Conservation (phyloP, 2,888 invertebrate species). For the Tinea trinotella region DNA sequence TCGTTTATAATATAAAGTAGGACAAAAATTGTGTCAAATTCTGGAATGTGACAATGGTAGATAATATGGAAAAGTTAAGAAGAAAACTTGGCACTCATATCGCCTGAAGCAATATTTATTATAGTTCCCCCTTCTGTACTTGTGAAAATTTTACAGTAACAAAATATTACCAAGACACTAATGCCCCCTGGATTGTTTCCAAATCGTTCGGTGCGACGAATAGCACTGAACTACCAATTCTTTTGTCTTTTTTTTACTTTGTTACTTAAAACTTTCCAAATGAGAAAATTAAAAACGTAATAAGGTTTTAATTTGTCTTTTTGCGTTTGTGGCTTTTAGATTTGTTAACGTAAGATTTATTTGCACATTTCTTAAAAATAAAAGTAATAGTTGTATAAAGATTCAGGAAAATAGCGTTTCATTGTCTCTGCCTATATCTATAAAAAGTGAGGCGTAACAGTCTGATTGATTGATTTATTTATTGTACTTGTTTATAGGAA, state of each 20-base stretch:
- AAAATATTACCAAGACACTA: slow-evolving; percentile 47
- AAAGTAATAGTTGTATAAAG: too few relatives aligned
- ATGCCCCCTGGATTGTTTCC: slow-evolving; percentile 46
- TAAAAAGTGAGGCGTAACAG: too few relatives aligned
- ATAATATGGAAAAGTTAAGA: slow-evolving; percentile 19
- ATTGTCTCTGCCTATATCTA: too few relatives aligned
- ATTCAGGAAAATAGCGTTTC: too few relatives aligned
- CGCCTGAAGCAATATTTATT: slow-evolving; percentile 25
- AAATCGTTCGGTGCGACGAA: slow-evolving; percentile 31
- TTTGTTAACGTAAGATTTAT: too few relatives aligned
- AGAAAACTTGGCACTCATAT: slow-evolving; percentile 28
- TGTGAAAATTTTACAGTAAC: slow-evolving; percentile 44
- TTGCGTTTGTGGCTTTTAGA: too few relatives aligned
- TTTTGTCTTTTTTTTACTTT: slow-evolving; percentile 5
- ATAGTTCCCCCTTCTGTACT: slow-evolving; percentile 30
- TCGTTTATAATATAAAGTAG: neutral
- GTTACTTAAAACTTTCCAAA: neutral
- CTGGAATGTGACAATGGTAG: slow-evolving; percentile 3
- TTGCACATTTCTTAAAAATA: too few relatives aligned
- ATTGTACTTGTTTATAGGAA: too few relatives aligned
- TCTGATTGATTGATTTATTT: too few relatives aligned
- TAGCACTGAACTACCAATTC: neutral
- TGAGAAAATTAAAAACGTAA: slow-evolving; percentile 5
- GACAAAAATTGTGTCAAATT: slow-evolving; percentile 4
- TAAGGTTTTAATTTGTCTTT: neutral